phyloP scores from a whole-genome alignment of 1,140 invertebrate species.

The Acromyrmex charruanus region DNA sequence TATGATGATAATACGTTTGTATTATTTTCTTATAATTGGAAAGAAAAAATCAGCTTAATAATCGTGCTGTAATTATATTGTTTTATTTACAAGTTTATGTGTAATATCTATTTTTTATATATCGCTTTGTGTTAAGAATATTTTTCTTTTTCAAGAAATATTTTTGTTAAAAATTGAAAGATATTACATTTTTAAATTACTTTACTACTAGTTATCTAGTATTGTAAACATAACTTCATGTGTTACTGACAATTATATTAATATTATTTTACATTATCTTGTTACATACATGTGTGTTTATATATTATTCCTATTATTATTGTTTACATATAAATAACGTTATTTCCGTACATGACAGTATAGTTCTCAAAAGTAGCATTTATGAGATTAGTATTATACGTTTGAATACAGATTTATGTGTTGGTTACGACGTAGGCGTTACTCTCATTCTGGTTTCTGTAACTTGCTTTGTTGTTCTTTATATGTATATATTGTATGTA shows the following conservation, averaged over 20 bases:
- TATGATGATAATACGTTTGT: not conserved
- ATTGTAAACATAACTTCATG: not conserved
- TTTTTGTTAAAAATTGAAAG: not conserved
- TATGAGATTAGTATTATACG: constrained; percentile 29
- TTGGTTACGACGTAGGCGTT: not conserved
- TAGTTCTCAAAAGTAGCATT: constrained; percentile 8
- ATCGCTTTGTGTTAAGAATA: not conserved
- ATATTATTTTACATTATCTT: not conserved
- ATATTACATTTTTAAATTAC: constrained; percentile 1
- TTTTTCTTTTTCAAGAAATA: not conserved
- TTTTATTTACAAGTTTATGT: constrained; percentile 2
- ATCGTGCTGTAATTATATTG: not conserved
- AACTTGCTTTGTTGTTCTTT: not conserved
- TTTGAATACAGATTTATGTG: constrained; percentile 31
- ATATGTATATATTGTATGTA: too few relatives aligned
- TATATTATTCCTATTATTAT: not conserved
- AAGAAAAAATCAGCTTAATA: not conserved
- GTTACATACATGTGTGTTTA: not conserved
- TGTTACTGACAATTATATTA: not conserved
- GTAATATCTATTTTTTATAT: too few relatives aligned
- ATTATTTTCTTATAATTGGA: constrained; percentile 10
- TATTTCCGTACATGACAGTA: not conserved
- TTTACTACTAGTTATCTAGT: not conserved
- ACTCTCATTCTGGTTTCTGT: constrained; percentile 2
- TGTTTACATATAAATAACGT: not conserved